A percentile compares a stretch with the other conserved stretches of the same genome.
Evolutionary conservation across 2,888 invertebrate species (phyloP).

Genomic region (Lobophora halterata): DNA sequence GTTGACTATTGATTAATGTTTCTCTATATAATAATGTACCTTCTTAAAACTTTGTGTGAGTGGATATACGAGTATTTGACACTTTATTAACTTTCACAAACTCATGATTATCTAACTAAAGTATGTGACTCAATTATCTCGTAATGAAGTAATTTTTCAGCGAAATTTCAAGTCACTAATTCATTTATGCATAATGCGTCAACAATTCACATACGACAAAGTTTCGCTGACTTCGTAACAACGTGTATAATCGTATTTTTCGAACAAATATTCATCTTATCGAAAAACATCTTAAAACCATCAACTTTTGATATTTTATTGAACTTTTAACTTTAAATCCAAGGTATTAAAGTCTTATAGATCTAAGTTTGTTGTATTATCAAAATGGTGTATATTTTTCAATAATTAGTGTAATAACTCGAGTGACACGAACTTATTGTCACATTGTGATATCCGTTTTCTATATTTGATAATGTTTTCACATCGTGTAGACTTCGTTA

Average conservation of each 20-base stretch:
- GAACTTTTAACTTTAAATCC: constrained; percentile 32
- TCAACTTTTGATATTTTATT: constrained; percentile 22
- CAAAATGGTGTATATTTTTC: constrained; percentile 35
- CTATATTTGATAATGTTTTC: constrained; percentile 48
- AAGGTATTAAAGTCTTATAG: constrained; percentile 29
- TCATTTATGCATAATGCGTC: constrained; percentile 11
- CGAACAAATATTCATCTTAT: constrained; percentile 36
- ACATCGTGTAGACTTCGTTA: constrained; percentile 50
- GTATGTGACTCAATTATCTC: constrained; percentile 10
- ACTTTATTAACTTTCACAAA: not conserved
- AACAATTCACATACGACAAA: constrained; percentile 32
- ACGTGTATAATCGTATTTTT: constrained; percentile 19
- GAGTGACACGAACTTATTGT: constrained; percentile 55
- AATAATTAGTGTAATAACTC: constrained; percentile 59
- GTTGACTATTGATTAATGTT: too few relatives aligned
- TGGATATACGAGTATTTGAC: too few relatives aligned
- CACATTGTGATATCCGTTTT: constrained; percentile 49
- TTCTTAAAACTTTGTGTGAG: too few relatives aligned
- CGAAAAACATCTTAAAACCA: constrained; percentile 1
- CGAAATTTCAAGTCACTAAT: constrained; percentile 6
- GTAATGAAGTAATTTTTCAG: constrained; percentile 3
- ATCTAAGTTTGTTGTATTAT: not conserved
- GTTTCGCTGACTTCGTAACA: constrained; percentile 54
- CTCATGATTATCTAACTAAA: constrained; percentile 11
- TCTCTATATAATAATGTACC: too few relatives aligned